Percentiles rank a stretch among this genome's conserved stretches.
Conservation (phyloP, 2,888 invertebrate species). For the Mayetiola destructor region DNA sequence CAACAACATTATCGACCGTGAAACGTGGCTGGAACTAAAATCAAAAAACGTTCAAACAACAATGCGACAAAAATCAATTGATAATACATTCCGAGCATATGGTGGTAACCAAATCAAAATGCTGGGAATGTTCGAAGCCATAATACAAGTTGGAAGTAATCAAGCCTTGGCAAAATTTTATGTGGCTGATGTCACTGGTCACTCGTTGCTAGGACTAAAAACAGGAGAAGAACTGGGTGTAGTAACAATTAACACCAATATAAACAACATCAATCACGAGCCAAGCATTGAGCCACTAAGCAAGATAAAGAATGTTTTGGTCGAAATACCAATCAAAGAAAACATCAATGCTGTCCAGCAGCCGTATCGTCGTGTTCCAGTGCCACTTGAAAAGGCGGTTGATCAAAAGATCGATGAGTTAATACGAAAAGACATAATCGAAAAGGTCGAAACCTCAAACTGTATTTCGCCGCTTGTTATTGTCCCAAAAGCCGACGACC, state of each 20-base stretch:
- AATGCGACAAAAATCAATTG: background rate
- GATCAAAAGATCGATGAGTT: conserved; percentile 20
- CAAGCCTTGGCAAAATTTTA: background rate
- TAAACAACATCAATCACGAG: background rate
- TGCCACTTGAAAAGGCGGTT: conserved; percentile 21
- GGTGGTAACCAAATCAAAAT: background rate
- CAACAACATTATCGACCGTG: background rate
- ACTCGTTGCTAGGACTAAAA: background rate
- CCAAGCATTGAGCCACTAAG: background rate
- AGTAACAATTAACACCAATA: background rate
- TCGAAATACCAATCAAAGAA: conserved; percentile 22
- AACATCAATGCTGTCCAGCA: conserved; percentile 24
- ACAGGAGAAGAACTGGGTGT: background rate
- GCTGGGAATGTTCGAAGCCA: background rate
- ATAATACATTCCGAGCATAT: background rate
- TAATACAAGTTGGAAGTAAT: background rate
- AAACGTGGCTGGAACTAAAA: background rate
- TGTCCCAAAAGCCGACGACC: conserved; percentile 23
- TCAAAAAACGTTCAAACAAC: background rate
- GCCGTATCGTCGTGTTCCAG: conserved; percentile 25
- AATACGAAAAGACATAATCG: conserved; percentile 24
- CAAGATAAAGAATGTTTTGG: conserved; percentile 23
- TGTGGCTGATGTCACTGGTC: background rate
- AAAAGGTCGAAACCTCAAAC: conserved; percentile 23
- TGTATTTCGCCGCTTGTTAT: conserved; percentile 28